Evolutionary conservation across 2,888 invertebrate species (phyloP).

Genomic region (Agrotis puta): DNA sequence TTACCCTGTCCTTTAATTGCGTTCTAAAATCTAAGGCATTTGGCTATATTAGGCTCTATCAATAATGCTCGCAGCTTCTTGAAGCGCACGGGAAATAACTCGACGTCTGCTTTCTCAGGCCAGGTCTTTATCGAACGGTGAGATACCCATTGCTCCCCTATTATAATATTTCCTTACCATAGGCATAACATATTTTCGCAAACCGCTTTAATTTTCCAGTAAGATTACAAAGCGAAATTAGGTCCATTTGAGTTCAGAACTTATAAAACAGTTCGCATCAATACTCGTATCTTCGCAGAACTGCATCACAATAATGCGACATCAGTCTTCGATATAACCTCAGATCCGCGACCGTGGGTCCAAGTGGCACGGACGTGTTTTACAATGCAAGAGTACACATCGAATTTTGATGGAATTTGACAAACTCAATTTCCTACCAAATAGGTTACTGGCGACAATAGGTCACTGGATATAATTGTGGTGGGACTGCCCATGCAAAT

Average conservation of each 20-base stretch:
- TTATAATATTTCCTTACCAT: too few relatives aligned
- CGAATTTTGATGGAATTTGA: slow-evolving; percentile 89
- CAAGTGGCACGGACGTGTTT: slow-evolving; percentile 65
- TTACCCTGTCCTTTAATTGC: too few relatives aligned
- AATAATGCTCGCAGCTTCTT: too few relatives aligned
- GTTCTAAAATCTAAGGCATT: too few relatives aligned
- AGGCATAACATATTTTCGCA: too few relatives aligned
- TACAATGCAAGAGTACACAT: slow-evolving; percentile 87
- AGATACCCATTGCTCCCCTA: too few relatives aligned
- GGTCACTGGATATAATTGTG: slow-evolving; percentile 86
- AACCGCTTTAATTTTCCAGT: neutral
- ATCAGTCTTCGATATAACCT: slow-evolving; percentile 31
- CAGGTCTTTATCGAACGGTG: too few relatives aligned
- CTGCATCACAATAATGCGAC: slow-evolving; percentile 7
- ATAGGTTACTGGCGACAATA: slow-evolving; percentile 85
- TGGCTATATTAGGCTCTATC: too few relatives aligned
- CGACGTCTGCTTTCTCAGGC: too few relatives aligned
- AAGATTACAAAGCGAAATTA: neutral
- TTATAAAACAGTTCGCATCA: too few relatives aligned
- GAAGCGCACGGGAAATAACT: too few relatives aligned
- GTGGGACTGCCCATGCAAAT: slow-evolving; percentile 81
- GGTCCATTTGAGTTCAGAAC: too few relatives aligned
- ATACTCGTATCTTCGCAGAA: neutral
- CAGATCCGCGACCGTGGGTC: neutral
- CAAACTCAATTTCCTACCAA: slow-evolving; percentile 88